Base-by-base conservation (phyloP, 1,140 invertebrate species). In the Vanessa atalanta region DNA sequence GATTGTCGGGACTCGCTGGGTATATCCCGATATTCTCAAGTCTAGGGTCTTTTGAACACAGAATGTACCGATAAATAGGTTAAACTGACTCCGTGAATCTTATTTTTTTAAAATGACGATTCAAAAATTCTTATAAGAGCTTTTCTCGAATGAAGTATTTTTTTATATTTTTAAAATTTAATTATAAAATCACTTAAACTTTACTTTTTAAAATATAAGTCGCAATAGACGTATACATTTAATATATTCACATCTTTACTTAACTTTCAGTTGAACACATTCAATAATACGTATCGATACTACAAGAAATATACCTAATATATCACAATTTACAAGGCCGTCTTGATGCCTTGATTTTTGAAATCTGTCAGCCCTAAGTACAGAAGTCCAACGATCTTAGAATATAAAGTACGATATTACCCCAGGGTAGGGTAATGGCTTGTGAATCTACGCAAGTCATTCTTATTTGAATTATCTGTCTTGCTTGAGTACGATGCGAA, bases 381-480 rank as follows among this genome's bases (percentile, higher is more conserved):
- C 77, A 78, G 79, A 12, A 26, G 55, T 61, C 72, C 61, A 64
- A 68, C 73, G 43, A 60, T 60, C 57, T 64, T 55, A 69, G 81
- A 81, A 85, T 85, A 85, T 78, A 83, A 85, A 85, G 79, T 64
- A 77, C 72, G 70, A 72, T 75, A 79, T 82, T 85, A 80, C 43
- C 77, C 75, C 69, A 63, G 70, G 68, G 43, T 48, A 61, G 77
- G 74, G 75, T 77, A 82, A 80, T 78, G 73, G 74, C 61, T 71
- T 77, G 76, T 72, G 73, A 73, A 83, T 78, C 72, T 50, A 71
- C 65, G 74, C 63, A 72, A 70, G 73, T 63, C 70, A 71, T 53
- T 60, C 68, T 61, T 70, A 65, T 70, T 75, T 65, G 68, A 75
- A 61, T 66, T 65, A 43, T 57, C 51, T 23, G 47, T 8, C 14